These are phyloP conservation scores for Idaea aversata DNA, from an alignment of 2,888 invertebrate genomes.

Conservation along the genomic window DNA sequence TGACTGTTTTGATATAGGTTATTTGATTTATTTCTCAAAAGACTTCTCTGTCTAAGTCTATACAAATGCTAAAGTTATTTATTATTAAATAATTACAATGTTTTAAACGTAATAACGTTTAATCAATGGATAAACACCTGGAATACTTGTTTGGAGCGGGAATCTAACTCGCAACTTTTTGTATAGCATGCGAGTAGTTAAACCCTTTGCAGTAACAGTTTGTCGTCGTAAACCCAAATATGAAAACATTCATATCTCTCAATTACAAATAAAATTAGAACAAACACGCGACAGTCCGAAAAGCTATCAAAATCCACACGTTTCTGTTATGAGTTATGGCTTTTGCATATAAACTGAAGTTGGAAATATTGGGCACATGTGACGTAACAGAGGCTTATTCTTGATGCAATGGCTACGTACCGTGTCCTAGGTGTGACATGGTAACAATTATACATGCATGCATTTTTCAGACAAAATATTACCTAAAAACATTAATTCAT, in stretches of 20 bases:
- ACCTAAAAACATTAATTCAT: too few relatives aligned
- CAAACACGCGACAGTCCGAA: not conserved
- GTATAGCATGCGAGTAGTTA: not conserved
- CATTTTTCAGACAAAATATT: not conserved
- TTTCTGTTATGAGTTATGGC: not conserved
- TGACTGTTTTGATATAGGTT: not conserved
- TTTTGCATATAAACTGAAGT: not conserved
- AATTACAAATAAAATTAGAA: not conserved
- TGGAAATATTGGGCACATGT: not conserved
- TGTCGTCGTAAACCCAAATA: not conserved
- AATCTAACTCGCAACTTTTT: too few relatives aligned
- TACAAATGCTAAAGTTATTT: too few relatives aligned
- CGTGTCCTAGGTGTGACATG: not conserved
- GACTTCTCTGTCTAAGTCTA: too few relatives aligned
- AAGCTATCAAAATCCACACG: not conserved
- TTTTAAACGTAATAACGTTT: too few relatives aligned
- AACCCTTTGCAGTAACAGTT: not conserved
- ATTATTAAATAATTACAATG: too few relatives aligned
- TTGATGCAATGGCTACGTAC: not conserved
- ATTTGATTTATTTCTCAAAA: not conserved
- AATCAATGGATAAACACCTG: too few relatives aligned
- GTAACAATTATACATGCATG: not conserved
- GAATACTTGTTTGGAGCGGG: too few relatives aligned
- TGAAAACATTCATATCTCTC: not conserved
- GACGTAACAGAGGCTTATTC: not conserved